Evolutionary conservation across 2,888 invertebrate genomes (phyloP).

Genomic region (Eupithecia subfuscata): DNA sequence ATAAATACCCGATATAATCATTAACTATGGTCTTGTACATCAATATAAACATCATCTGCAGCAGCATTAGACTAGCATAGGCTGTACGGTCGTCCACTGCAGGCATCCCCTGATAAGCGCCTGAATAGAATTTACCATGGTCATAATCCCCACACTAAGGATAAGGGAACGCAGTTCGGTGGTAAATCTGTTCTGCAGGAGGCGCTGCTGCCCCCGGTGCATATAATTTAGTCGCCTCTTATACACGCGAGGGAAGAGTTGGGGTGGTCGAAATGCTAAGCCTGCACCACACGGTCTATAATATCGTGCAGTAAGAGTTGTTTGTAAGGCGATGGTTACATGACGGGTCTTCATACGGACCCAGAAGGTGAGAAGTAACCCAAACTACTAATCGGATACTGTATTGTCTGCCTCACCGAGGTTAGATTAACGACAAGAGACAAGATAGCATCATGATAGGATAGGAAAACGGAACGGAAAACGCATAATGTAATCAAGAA

Average conservation of each 20-base stretch:
- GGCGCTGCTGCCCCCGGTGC: neutral
- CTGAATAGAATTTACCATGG: neutral
- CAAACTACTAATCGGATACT: neutral
- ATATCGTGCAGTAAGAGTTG: neutral
- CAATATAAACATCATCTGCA: neutral
- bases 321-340: neutral
- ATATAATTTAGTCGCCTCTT: neutral
- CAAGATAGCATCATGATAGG: neutral
- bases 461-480: constrained; percentile 18
- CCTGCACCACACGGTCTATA: neutral
- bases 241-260: too few relatives aligned
- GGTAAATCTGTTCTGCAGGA: neutral
- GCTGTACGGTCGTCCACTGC: neutral
- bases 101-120: neutral
- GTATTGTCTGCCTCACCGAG: neutral
- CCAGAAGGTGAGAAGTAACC: neutral
- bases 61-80: too few relatives aligned
- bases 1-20: too few relatives aligned
- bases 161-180: neutral
- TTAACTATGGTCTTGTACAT: neutral
- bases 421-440: constrained; percentile 5
- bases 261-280: neutral
- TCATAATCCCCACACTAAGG: neutral
- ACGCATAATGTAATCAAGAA: constrained; percentile 34
- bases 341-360: neutral